Evolutionary conservation across 2,797 vertebrate genomes (phyloP).

Genomic region (Tapirus indicus): DNA sequence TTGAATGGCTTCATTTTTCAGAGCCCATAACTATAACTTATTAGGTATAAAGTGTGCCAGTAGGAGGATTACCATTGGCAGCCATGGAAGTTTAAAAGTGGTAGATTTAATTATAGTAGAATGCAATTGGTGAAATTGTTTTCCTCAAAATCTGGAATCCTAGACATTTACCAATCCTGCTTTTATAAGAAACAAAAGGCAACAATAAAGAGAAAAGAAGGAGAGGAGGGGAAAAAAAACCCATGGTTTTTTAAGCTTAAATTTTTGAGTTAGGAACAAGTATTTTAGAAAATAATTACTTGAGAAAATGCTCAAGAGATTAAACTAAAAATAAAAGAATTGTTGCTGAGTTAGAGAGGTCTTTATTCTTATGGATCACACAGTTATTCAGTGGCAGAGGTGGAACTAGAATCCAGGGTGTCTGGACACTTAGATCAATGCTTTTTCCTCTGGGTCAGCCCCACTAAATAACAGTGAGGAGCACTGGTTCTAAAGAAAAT

Average conservation of each 20-base stretch:
- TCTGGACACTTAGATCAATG: background rate
- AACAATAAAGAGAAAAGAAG: conserved; percentile 37
- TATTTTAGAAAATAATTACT: conserved; percentile 58
- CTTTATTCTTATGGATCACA: conserved; percentile 37
- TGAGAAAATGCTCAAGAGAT: conserved; percentile 17
- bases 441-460: background rate
- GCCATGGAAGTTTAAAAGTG: conserved; percentile 25
- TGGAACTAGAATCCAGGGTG: background rate
- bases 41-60: background rate
- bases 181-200: conserved; percentile 58
- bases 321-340: conserved; percentile 20
- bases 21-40: background rate
- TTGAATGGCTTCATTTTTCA: background rate
- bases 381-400: background rate
- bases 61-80: background rate
- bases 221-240: background rate
- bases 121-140: background rate
- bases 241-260: background rate
- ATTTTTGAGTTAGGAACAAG: conserved; percentile 50
- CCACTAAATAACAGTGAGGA: background rate
- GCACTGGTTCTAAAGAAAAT: background rate
- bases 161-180: background rate
- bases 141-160: conserved; percentile 55
- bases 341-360: background rate
- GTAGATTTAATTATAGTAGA: conserved; percentile 32